Evolutionary conservation across 53 echinoderm and acorn worm species (phyloP), one percentile per base, ranked within the genome.

Genomic region (Pentamera pediparva): DNA sequence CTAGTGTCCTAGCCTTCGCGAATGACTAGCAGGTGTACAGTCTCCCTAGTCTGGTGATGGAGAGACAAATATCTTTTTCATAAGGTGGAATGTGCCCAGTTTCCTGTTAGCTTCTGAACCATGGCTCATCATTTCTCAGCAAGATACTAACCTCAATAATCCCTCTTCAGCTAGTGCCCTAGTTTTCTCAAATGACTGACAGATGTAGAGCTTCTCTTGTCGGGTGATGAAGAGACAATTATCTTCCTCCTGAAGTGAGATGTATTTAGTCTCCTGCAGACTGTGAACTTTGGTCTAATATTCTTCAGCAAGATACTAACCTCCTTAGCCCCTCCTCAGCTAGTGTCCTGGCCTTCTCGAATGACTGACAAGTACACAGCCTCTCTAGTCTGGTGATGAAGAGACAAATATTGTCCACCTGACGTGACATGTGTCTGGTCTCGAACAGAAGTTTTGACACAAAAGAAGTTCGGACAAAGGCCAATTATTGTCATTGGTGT

Each of bases 11-110:
- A 8, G 94, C 94, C 37, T 87, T 86, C 36, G 89, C 94, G 90
- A 89, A 94, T 62, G 87, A 90, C 71, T 84, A 84, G 59, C 90
- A 90, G 49, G 94, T 87, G 79, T 94, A 90, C 65, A 94, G 58
- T 35, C 79, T 84, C 56, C 87, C 95, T 49, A n/a, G 64, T 39
- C 90, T 79, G 39, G 85, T 84, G 41, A 90, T 72, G 39, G 87
- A 94, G 32, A 39, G 55, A 9, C 90, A 75, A 72, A 87, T 79
- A 2, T 57, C 76, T 37, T 67, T 39, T 36, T 94, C 95, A 56
- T 94, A 85, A 18, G 52, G 13, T 0, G 82, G 82, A 30, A 90
- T 81, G 48, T 85, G 82, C 11, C 78, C 78, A 26, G 71, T 52
- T 27, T 85, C 60, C n/a, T n/a, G n/a, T n/a, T n/a, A n/a, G n/a